phyloP scores from a whole-genome alignment of 2,888 invertebrate species.

The Drosophila buzzatii region DNA sequence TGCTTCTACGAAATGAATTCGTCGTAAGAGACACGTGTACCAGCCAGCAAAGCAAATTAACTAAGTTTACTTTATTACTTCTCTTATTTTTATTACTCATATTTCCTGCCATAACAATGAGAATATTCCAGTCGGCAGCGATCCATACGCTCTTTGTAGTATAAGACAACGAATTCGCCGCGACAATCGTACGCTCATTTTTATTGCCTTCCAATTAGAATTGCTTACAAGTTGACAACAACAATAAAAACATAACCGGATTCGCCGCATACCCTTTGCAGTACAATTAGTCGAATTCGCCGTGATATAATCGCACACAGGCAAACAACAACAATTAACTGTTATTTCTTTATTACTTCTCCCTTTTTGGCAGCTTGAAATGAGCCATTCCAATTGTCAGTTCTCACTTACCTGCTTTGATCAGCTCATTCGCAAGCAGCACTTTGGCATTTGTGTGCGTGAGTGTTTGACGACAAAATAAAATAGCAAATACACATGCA shows the following conservation, averaged over 20 bases:
- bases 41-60: background rate
- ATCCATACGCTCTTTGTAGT: background rate
- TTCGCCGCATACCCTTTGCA: background rate
- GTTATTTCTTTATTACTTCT: background rate
- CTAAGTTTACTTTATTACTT: background rate
- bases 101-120: background rate
- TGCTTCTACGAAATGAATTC: background rate
- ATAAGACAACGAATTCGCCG: constrained; percentile 1
- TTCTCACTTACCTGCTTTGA: constrained; percentile 15
- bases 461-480: background rate
- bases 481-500: background rate
- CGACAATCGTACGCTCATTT: background rate
- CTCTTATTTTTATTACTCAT: background rate
- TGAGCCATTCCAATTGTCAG: background rate
- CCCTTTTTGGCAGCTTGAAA: background rate
- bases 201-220: background rate
- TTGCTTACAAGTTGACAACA: background rate
- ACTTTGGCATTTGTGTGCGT: background rate
- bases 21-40: background rate
- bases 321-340: background rate
- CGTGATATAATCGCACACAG: background rate
- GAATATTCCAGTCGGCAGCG: background rate
- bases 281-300: background rate
- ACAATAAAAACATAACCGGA: background rate
- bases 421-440: constrained; percentile 4